Evolutionary conservation across 2,888 invertebrate genomes (phyloP), one percentile per base, ranked within the genome.

Genomic region (Drosophila eohydei): DNA sequence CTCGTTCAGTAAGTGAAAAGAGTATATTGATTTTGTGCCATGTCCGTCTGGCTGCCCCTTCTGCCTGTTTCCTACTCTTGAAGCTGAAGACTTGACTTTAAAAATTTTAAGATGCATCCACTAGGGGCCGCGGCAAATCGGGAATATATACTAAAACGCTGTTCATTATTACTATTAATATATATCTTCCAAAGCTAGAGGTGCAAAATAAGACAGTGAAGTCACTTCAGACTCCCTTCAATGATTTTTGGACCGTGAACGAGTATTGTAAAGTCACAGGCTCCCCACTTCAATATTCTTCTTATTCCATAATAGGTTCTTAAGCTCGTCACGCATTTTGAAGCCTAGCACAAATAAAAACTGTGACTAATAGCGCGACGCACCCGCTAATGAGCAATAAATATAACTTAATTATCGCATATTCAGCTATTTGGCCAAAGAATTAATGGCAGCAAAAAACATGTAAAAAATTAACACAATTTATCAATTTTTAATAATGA

Each of bases 401-500:
- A 75, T 65, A 64, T 52, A 50, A 67, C 52, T 43, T 75, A 65
- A 65, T 74, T 62, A 51, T n/a, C 38, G 38, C 56, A 57, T 30
- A 26, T 30, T 41, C 8, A 14, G 32, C 41, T 54, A 57, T 62
- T 38, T 55, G 51, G 30, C 12, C 51, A 40, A 36, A 51, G 8
- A 72, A 43, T 63, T 71, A 55, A 70, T 77, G 65, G 50, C 55
- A 46, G 46, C 52, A 50, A 38, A 46, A 26, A 54, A 40, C 3
- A 2, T 38, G n/a, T 38, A 26, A 32, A 46, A 50, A 48, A 60
- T 11, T 9, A 36, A 58, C 62, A 51, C 63, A 51, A 79, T 81
- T 78, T 65, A 71, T 81, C 74, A 81, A 71, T 66, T 50, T 59
- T 71, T 59, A 59, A 78, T 74, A 60, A 76, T 78, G 74, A 74